Percentiles rank a stretch among this genome's conserved stretches.
Conservation (phyloP, 2,888 invertebrate genomes). For the Ariolimax columbianus region DNA sequence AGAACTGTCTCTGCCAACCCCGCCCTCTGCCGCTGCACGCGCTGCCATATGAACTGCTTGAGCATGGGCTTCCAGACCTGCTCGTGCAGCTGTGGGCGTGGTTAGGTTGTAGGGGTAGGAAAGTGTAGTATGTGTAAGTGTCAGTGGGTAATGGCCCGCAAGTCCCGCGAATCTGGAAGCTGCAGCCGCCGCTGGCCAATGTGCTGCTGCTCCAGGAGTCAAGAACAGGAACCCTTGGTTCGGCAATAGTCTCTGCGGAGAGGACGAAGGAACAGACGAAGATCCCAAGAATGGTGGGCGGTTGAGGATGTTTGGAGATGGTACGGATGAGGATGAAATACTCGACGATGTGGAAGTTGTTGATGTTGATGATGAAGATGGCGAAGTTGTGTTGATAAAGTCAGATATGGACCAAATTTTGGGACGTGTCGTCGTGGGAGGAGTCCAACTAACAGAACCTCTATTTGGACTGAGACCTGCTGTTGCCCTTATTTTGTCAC, state of each 20-base stretch:
- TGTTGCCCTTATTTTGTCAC: not conserved
- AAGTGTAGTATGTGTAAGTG: constrained; percentile 70
- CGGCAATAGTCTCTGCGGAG: constrained; percentile 34
- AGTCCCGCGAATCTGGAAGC: constrained; percentile 57
- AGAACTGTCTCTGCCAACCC: constrained; percentile 27
- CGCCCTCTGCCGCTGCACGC: constrained; percentile 38
- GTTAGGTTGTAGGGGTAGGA: constrained; percentile 72
- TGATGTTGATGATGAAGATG: constrained; percentile 40
- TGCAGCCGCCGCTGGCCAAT: constrained; percentile 62
- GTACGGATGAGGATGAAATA: constrained; percentile 1
- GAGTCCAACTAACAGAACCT: not conserved
- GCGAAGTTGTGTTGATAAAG: constrained; percentile 45
- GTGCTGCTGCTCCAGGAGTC: constrained; percentile 60
- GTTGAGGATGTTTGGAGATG: constrained; percentile 6
- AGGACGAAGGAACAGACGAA: constrained; percentile 3
- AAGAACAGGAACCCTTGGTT: constrained; percentile 62
- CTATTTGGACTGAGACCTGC: not conserved
- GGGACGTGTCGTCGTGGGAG: constrained; percentile 35
- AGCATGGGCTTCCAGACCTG: constrained; percentile 39
- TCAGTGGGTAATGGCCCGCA: constrained; percentile 59
- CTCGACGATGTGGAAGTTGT: constrained; percentile 12
- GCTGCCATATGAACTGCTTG: constrained; percentile 31
- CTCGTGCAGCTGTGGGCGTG: constrained; percentile 60
- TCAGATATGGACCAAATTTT: constrained; percentile 51
- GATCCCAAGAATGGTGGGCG: constrained; percentile 19